phyloP scores from a whole-genome alignment of 2,113 vertebrate genomes.

The Platysteira castanea region DNA sequence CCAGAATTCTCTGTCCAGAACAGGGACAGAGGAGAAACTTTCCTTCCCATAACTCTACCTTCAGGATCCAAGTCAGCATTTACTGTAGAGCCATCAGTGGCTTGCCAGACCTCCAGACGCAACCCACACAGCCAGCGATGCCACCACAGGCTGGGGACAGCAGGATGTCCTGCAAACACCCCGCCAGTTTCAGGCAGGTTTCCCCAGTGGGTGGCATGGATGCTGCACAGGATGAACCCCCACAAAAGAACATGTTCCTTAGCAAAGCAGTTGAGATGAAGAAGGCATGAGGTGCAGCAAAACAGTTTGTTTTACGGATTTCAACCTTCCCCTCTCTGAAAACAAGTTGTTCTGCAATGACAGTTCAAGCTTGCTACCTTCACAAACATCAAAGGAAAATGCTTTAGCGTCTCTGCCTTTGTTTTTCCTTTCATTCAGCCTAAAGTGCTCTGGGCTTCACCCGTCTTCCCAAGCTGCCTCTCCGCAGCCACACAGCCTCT shows the following conservation, averaged over 20 bases:
- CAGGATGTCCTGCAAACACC: neutral
- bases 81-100: neutral
- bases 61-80: neutral
- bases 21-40: neutral
- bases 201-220: neutral
- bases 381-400: slow-evolving; percentile 47
- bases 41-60: neutral
- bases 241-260: neutral
- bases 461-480: neutral
- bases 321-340: slow-evolving; percentile 25
- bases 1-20: neutral
- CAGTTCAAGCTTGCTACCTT: slow-evolving; percentile 52
- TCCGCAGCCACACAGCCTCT: neutral
- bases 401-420: neutral
- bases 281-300: neutral
- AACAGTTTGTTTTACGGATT: slow-evolving; percentile 3
- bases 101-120: neutral
- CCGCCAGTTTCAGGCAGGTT: neutral
- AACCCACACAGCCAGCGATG: fast-evolving
- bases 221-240: neutral
- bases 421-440: slow-evolving; percentile 32
- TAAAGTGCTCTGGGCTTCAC: neutral
- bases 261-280: neutral
- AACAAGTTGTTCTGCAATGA: slow-evolving; percentile 45
- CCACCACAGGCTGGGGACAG: neutral